A percentile compares a stretch with the other conserved stretches of the same genome.
These are phyloP conservation scores for Serinus canaria DNA, from an alignment of 2,113 vertebrate species.

Conservation along the genomic window DNA sequence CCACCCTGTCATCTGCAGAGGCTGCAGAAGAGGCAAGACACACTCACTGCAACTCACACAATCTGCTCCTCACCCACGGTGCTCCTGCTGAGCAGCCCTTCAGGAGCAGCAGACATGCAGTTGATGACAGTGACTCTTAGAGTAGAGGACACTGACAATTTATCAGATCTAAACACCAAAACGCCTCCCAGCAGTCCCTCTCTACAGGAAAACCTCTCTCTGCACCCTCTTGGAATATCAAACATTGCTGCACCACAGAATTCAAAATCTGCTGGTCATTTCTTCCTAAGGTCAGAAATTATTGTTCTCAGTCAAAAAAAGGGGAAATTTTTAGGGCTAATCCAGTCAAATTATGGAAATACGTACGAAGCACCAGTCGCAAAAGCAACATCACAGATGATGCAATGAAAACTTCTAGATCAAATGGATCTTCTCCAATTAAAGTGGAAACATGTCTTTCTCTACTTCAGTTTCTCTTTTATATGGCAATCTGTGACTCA, in stretches of 20 bases:
- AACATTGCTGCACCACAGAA: neutral
- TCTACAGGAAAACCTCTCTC: neutral
- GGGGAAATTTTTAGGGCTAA: neutral
- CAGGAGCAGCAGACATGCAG: neutral
- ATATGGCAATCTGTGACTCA: neutral
- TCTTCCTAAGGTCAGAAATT: neutral
- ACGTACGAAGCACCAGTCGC: neutral
- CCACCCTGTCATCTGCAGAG: neutral
- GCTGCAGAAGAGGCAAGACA: neutral
- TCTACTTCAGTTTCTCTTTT: neutral
- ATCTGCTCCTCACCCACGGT: neutral
- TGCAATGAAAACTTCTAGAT: neutral
- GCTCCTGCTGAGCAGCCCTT: neutral
- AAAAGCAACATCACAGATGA: neutral
- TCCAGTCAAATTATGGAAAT: neutral
- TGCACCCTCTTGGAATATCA: neutral
- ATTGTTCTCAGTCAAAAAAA: neutral
- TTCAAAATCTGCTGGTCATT: neutral
- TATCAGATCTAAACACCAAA: neutral
- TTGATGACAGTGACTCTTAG: neutral
- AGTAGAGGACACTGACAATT: neutral
- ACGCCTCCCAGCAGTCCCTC: neutral
- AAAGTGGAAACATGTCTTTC: neutral
- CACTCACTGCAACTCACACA: fast-evolving
- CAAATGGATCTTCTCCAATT: neutral